Base-by-base conservation (phyloP, 2,797 vertebrate genomes). In the Hippoglossus hippoglossus region DNA sequence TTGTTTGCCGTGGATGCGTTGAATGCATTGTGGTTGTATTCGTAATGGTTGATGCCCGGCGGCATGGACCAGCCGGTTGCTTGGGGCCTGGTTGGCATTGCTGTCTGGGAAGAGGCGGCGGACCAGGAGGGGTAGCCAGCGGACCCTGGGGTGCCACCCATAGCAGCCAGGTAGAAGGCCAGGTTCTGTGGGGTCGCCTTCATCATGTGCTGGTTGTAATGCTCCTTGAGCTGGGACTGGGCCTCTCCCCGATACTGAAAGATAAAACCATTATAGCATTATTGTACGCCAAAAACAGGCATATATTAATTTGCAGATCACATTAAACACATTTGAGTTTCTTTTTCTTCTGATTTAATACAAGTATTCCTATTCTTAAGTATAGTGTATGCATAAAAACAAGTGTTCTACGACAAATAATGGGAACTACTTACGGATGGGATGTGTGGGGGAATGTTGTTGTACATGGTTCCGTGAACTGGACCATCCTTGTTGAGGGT, bases 121-220 rank as follows among this genome's bases (percentile, higher is more conserved):
- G 86, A 50, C 86, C 84, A 91, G 12, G 81, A 13, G 1, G 86
- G 81, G 67, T 87, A 92, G 22, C 83, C 75, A 1, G 75, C 2
- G 6, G 87, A 39, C 39, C 80, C 82, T 16, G 72, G 12, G 15
- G 79, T 26, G 10, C 46, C 26, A 22, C 77, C 85, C 77, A 91
- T 55, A 0, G 84, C 39, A 3, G 88, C 62, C 36, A 86, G 73
- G 60, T 93, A 94, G 72, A 87, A 94, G 28, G 85, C 67, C 60
- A 89, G 46, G 5, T 90, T 91, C 41, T 92, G 92, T 6, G 86
- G 80, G 4, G 67, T 3, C 0, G 57, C 77, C 22, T 89, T 90
- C 71, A 91, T 89, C 71, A 89, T 71, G 41, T 91, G 88, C 10
- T 89, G 86, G 69, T 82, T 93, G 80, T 88, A 91, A 31, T 84